Base-by-base conservation (phyloP, 1,140 invertebrate species). In the Sesamia nonagrioides region DNA sequence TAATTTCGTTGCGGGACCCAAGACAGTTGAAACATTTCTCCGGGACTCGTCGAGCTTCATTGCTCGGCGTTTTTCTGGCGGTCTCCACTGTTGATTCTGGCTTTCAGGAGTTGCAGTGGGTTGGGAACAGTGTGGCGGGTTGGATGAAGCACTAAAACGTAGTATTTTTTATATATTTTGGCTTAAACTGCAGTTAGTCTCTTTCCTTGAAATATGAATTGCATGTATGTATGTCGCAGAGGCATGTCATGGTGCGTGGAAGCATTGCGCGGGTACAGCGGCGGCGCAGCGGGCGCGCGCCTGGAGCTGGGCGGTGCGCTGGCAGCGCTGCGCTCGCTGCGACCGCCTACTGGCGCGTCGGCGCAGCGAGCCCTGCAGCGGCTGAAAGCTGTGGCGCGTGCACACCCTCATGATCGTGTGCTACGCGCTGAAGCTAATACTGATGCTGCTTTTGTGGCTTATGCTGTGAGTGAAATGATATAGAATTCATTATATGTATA, bases 161-260 rank as follows among this genome's bases (percentile, higher is more conserved):
- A n/a, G n/a, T n/a, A n/a, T n/a, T n/a, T n/a, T n/a, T n/a, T n/a
- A n/a, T n/a, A n/a, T n/a, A n/a, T n/a, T n/a, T n/a, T n/a, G n/a
- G n/a, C n/a, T n/a, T n/a, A n/a, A n/a, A n/a, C n/a, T n/a, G n/a
- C n/a, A n/a, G n/a, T n/a, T n/a, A n/a, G n/a, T n/a, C n/a, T n/a
- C n/a, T n/a, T n/a, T n/a, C 33, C 1, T 35, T 35, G 7, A 45
- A 5, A 9, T 42, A 18, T 61, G 15, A 60, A n/a, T n/a, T n/a
- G n/a, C n/a, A n/a, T n/a, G n/a, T n/a, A n/a, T 11, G 9, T 71
- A 27, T 68, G 11, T 68, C 42, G 13, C 60, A 89, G 88, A 11
- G 91, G 92, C 8, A 83, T 92, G 56, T 93, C 91, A 33, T 95
- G 94, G 94, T 95, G 94, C 63, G 93, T 94, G 56, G 94, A 95